These are phyloP conservation scores for Trinorchestia longiramus DNA, from an alignment of 1,140 invertebrate genomes.

Conservation along the genomic window DNA sequence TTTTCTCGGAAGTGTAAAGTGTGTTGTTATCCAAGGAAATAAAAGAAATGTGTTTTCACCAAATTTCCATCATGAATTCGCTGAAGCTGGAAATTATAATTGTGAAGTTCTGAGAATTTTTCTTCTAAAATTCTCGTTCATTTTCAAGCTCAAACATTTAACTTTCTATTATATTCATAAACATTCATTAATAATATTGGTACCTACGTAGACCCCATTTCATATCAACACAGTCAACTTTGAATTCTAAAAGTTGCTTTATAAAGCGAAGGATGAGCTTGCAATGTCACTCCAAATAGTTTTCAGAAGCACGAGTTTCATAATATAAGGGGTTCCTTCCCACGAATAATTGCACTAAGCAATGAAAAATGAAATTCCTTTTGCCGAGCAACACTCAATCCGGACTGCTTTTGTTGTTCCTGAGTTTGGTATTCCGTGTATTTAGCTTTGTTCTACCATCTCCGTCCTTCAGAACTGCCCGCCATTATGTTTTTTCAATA, in stretches of 20 bases:
- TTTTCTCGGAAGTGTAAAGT: too few species aligned
- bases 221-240: neutral
- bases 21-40: too few species aligned
- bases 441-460: constrained; percentile 17
- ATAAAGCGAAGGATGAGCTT: neutral
- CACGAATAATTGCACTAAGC: neutral
- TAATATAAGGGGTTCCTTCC: neutral
- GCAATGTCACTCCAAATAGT: neutral
- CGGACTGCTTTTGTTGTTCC: neutral
- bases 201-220: neutral
- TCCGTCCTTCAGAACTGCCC: neutral
- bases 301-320: neutral
- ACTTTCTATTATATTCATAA: too few species aligned
- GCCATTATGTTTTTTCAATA: constrained; percentile 1
- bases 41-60: too few species aligned
- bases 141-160: too few species aligned
- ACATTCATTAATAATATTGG: too few species aligned
- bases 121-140: too few species aligned
- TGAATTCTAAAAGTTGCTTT: neutral
- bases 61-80: too few species aligned
- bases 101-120: too few species aligned
- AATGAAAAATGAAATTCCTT: neutral
- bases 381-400: neutral
- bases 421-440: neutral
- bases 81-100: too few species aligned